A percentile compares a stretch with the other conserved stretches of the same genome.
These are phyloP conservation scores for Chlorops oryzae DNA, from an alignment of 1,140 invertebrate species.

Conservation along the genomic window DNA sequence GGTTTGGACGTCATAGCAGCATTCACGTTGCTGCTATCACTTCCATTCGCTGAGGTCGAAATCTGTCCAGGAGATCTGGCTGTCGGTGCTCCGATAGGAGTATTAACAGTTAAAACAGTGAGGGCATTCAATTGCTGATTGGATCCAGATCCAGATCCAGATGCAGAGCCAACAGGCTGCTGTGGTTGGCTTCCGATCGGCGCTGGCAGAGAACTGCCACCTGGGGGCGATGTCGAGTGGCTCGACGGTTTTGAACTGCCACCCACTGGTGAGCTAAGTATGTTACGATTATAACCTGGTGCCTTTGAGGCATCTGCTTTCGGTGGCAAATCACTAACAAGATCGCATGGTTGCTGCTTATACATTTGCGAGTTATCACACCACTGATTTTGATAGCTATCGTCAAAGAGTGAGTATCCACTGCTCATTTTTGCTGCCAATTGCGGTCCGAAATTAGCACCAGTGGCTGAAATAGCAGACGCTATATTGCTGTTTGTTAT, in stretches of 20 bases:
- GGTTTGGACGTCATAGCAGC: too few relatives aligned
- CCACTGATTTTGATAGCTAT: slow-evolving; percentile 61
- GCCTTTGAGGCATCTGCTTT: slow-evolving; percentile 73
- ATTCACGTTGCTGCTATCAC: too few relatives aligned
- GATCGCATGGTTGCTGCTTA: slow-evolving; percentile 40
- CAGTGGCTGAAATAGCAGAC: neutral
- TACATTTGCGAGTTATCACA: slow-evolving; percentile 45
- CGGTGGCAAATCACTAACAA: slow-evolving; percentile 55
- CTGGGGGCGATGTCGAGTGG: slow-evolving; percentile 52
- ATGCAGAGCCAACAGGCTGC: too few relatives aligned
- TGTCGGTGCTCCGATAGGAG: slow-evolving; percentile 11
- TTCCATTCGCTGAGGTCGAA: too few relatives aligned
- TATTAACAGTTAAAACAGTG: slow-evolving; percentile 6
- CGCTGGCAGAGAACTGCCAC: neutral
- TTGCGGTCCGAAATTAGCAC: slow-evolving; percentile 28
- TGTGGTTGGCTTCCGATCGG: neutral
- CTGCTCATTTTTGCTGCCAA: slow-evolving; percentile 43
- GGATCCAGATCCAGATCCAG: too few relatives aligned
- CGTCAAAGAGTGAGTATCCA: slow-evolving; percentile 76
- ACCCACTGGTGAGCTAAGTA: slow-evolving; percentile 63
- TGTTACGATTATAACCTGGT: slow-evolving; percentile 67
- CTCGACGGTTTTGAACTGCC: slow-evolving; percentile 57
- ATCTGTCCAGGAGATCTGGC: too few relatives aligned
- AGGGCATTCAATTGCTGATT: slow-evolving; percentile 2
- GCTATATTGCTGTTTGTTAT: too few relatives aligned